Percentiles rank a stretch among this genome's conserved stretches.
These are phyloP conservation scores for Chironomus tepperi DNA, from an alignment of 1,140 invertebrate genomes.

Conservation along the genomic window DNA sequence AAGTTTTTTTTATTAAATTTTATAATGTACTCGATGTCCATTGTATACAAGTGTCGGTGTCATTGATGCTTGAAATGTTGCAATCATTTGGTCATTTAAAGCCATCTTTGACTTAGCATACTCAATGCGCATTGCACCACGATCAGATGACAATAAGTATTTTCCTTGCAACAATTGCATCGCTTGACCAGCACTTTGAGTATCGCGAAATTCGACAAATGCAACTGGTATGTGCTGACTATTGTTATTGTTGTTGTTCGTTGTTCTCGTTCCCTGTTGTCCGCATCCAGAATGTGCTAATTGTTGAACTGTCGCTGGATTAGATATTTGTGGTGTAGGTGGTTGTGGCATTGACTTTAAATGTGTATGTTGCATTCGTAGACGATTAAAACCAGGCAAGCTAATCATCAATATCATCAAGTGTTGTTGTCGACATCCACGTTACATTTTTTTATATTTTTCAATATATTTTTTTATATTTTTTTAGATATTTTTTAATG, in stretches of 20 bases:
- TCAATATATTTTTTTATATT: conserved; percentile 33
- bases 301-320: conserved; percentile 8
- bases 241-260: conserved; percentile 26
- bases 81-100: conserved; percentile 53
- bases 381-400: conserved; percentile 92
- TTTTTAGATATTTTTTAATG: conserved; percentile 27
- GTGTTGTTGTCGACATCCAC: conserved; percentile 33
- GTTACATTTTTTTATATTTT: conserved; percentile 29
- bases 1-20: too few species aligned
- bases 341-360: conserved; percentile 66
- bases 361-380: conserved; percentile 80
- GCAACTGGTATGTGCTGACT: conserved; percentile 56
- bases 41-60: neutral
- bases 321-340: neutral
- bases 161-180: conserved; percentile 88
- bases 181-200: conserved; percentile 79
- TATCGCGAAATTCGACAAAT: conserved; percentile 94
- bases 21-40: neutral
- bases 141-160: conserved; percentile 87
- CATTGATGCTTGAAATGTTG: neutral
- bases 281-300: neutral
- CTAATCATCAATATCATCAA: conserved; percentile 49
- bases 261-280: conserved; percentile 23
- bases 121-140: conserved; percentile 93
- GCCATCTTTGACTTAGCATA: conserved; percentile 97